Base-by-base conservation (phyloP, 2,888 invertebrate species). In the Coleophora deauratella region DNA sequence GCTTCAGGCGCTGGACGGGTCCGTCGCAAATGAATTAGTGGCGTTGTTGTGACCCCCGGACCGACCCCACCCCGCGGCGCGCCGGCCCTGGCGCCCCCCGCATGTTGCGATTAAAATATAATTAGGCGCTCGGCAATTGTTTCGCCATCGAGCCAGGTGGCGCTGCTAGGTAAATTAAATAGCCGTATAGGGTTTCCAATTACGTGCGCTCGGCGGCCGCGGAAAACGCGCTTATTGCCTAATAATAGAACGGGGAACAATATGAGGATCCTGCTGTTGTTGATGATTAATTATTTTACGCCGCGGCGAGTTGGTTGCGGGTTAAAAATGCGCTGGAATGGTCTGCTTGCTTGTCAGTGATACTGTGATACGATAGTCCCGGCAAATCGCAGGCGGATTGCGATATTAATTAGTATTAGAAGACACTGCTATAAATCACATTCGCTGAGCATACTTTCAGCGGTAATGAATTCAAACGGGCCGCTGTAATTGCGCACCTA, bases 61-160 rank as follows among this genome's bases (percentile, higher is more conserved):
- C 21, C 46, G 44, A 43, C 49, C 57, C 51, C 55, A 3, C 21
- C 21, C 21, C 56, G 12, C 11, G 21, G 15, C 27, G 9, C 21
- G 2, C 12, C 27, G 32, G 15, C 27, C 38, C 21, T 42, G 50
- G 51, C 9, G 52, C 52, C 49, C 48, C 57, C 52, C 58, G 69
- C 62, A 61, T 66, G 73, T 74, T 72, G 73, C 79, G 80, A 84
- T 85, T 85, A 84, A 85, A 84, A 81, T 79, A 85, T 84, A 84
- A 85, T 84, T 84, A 85, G 82, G 76, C 75, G 72, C 68, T 63
- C 66, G 73, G 78, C 80, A 80, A 85, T 85, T 78, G 81, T 84
- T 82, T 84, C 74, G 69, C 77, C 77, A 82, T 84, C 75, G 78
- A 69, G 74, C 69, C 84, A 84, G 81, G 81, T 82, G 81, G 73